Percentiles rank a stretch among this genome's conserved stretches.
These are phyloP conservation scores for Alentia gelatinosa DNA, from an alignment of 2,888 invertebrate genomes.

Conservation along the genomic window DNA sequence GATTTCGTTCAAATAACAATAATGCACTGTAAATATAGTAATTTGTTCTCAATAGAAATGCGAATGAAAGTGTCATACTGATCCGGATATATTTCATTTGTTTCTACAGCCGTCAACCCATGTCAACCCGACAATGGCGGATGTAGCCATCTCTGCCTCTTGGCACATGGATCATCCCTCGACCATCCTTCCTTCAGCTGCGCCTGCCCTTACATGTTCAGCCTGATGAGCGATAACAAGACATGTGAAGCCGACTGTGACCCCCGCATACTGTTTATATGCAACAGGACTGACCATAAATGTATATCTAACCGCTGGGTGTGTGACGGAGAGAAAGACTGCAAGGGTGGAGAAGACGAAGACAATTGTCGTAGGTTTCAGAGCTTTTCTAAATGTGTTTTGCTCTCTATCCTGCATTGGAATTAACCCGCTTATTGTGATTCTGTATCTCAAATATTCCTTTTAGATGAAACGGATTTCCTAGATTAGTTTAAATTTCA, in stretches of 20 bases:
- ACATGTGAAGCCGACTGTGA: slow-evolving; percentile 94
- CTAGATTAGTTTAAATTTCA: too few relatives aligned
- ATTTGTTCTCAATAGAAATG: too few relatives aligned
- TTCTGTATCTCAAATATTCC: too few relatives aligned
- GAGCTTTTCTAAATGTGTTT: too few relatives aligned
- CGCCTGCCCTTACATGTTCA: slow-evolving; percentile 96
- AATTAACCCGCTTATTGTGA: too few relatives aligned
- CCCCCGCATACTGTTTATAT: slow-evolving; percentile 53
- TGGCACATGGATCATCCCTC: slow-evolving; percentile 83
- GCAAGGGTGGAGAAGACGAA: slow-evolving; percentile 87
- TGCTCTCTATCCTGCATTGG: too few relatives aligned
- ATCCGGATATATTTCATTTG: background rate
- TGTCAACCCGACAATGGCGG: slow-evolving; percentile 85
- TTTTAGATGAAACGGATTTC: too few relatives aligned
- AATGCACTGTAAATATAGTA: too few relatives aligned
- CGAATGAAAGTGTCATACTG: too few relatives aligned
- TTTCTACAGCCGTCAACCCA: slow-evolving; percentile 77
- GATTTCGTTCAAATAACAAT: background rate
- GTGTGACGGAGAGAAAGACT: slow-evolving; percentile 80
- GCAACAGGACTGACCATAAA: slow-evolving; percentile 59
- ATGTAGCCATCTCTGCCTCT: slow-evolving; percentile 91
- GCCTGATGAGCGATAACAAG: slow-evolving; percentile 87
- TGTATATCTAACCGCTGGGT: slow-evolving; percentile 71
- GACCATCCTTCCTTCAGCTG: slow-evolving; percentile 84
- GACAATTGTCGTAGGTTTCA: slow-evolving; percentile 69